A percentile compares a stretch with the other conserved stretches of the same genome.
Evolutionary conservation across 2,888 invertebrate genomes (phyloP).

Genomic region (Andrena hattorfiana): DNA sequence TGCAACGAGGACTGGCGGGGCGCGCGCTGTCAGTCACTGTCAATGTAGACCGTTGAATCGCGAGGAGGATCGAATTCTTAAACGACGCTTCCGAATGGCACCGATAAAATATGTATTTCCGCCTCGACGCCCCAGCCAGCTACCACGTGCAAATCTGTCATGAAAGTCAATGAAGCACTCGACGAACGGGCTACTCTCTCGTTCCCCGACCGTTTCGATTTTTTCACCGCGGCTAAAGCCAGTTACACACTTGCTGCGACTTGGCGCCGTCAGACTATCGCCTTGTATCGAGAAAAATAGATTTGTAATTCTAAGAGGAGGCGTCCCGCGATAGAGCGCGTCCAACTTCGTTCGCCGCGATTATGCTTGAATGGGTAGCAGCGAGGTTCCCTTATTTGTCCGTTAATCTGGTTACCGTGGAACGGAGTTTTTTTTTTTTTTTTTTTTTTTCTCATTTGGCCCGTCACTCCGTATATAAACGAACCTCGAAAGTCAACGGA

Average conservation of each 20-base stretch:
- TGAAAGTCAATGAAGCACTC: conserved; percentile 70
- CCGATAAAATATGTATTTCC: conserved; percentile 67
- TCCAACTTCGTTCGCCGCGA: background rate
- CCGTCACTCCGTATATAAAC: background rate
- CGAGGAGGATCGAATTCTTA: conserved; percentile 44
- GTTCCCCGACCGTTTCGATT: conserved; percentile 16
- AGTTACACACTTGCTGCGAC: conserved; percentile 19
- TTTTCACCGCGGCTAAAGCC: conserved; percentile 7
- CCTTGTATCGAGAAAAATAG: background rate
- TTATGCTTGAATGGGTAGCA: background rate
- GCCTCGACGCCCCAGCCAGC: conserved; percentile 29
- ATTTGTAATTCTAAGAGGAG: background rate
- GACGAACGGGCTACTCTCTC: conserved; percentile 35
- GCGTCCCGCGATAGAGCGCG: background rate
- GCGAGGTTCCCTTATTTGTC: background rate
- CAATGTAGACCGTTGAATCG: background rate
- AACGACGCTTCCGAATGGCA: conserved; percentile 39
- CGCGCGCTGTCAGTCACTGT: too few relatives aligned
- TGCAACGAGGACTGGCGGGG: too few relatives aligned
- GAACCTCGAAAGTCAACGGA: background rate
- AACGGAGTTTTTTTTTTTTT: conserved; percentile 1
- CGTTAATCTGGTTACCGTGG: conserved; percentile 46
- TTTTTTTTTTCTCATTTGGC: background rate
- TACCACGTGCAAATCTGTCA: conserved; percentile 55
- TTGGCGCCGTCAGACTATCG: background rate